Evolutionary conservation across 2,888 invertebrate species (phyloP).

Genomic region (Boloria euphrosyne): DNA sequence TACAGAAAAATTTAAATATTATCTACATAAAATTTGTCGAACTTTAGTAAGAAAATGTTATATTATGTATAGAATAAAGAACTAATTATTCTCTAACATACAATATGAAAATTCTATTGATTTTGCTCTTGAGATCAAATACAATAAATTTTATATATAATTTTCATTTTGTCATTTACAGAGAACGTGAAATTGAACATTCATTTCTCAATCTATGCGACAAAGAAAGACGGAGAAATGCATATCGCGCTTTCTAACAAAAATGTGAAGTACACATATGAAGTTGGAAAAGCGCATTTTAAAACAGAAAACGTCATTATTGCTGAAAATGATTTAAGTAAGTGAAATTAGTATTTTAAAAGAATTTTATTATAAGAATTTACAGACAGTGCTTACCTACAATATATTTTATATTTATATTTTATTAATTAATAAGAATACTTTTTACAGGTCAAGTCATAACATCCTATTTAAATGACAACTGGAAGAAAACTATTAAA

Average conservation of each 20-base stretch:
- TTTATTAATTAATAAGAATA: too few species aligned
- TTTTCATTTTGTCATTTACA: conserved; percentile 5
- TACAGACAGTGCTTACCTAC: too few species aligned
- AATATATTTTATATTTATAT: too few species aligned
- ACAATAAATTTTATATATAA: neutral
- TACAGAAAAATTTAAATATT: neutral
- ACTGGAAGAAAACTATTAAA: too few species aligned
- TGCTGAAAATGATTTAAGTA: conserved; percentile 24
- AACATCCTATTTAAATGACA: too few species aligned
- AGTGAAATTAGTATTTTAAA: conserved; percentile 12
- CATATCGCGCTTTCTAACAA: conserved; percentile 3
- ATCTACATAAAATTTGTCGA: too few species aligned
- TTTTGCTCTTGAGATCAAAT: too few species aligned
- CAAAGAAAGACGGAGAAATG: conserved; percentile 19
- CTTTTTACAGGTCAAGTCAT: conserved; percentile 48
- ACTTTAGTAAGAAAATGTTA: too few species aligned
- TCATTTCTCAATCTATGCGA: neutral
- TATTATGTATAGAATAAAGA: too few species aligned
- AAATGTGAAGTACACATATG: conserved; percentile 5
- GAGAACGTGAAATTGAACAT: conserved; percentile 15
- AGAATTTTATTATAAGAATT: too few species aligned
- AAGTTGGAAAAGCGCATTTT: conserved; percentile 22
- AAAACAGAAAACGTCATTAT: conserved; percentile 8
- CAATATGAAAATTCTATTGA: too few species aligned
- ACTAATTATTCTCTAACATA: too few species aligned